Conservation (phyloP, 2,113 vertebrate genomes). For the Colinus virginianus region DNA sequence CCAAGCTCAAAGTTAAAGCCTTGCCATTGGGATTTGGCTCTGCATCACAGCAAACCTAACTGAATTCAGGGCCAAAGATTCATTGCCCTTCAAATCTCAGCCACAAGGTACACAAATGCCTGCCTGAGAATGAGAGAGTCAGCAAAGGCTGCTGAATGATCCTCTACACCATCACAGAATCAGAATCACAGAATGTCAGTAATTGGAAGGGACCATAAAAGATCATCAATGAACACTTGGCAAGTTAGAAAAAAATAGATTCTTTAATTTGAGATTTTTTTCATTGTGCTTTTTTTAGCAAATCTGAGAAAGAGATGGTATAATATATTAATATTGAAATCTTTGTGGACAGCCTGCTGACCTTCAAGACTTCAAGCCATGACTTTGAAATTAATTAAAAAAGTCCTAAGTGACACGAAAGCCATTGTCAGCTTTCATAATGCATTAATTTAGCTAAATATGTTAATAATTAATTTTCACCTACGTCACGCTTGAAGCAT, state of each 20-base stretch:
- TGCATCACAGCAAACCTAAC: background rate
- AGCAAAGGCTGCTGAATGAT: background rate
- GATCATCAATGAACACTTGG: background rate
- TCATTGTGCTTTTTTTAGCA: background rate
- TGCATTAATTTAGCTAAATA: background rate
- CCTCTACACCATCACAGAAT: background rate
- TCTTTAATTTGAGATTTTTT: background rate
- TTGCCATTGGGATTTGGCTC: background rate
- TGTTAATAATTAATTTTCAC: background rate
- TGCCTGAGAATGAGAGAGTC: background rate
- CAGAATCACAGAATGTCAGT: too few species aligned
- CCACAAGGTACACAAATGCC: background rate
- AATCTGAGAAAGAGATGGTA: background rate
- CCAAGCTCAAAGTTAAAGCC: background rate
- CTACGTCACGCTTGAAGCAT: background rate
- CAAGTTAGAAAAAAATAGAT: background rate
- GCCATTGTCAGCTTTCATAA: background rate
- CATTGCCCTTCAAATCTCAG: background rate
- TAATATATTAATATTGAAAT: background rate
- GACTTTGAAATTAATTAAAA: slow-evolving; percentile 34
- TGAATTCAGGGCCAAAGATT: background rate
- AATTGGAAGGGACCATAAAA: too few species aligned
- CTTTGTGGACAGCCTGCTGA: background rate
- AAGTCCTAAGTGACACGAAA: background rate
- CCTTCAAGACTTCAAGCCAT: background rate